These are phyloP conservation scores for Otus scops DNA, from an alignment of 2,797 vertebrate genomes.

Conservation along the genomic window DNA sequence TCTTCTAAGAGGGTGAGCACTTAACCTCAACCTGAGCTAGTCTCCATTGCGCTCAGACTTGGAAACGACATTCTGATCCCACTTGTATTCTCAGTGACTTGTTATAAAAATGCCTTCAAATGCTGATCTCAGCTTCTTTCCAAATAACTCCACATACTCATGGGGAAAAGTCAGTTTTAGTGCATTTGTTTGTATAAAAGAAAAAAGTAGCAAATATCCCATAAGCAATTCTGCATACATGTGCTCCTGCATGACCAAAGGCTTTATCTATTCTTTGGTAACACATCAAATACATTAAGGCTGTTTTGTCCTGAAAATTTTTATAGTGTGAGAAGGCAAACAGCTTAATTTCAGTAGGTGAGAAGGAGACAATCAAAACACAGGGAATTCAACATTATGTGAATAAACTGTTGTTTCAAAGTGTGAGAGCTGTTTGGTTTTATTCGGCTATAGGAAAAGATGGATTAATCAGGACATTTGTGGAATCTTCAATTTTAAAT, in stretches of 20 bases:
- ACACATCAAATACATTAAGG: background rate
- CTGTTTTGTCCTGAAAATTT: background rate
- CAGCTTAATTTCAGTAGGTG: background rate
- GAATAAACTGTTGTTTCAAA: background rate
- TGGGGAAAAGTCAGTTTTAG: background rate
- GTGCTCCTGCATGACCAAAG: background rate
- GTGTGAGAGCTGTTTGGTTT: background rate
- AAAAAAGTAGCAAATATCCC: background rate
- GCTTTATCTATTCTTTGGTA: background rate
- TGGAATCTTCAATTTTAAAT: background rate
- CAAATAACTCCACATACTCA: background rate
- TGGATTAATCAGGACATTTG: background rate
- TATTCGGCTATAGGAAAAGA: background rate
- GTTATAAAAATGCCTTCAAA: background rate
- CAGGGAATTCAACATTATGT: background rate
- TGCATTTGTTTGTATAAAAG: background rate
- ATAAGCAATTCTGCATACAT: background rate
- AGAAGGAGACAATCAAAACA: background rate
- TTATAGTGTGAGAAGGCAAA: background rate
- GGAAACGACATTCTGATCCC: background rate
- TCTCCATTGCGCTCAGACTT: background rate
- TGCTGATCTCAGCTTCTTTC: background rate
- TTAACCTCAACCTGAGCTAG: background rate
- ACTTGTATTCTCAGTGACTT: background rate
- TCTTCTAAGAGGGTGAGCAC: background rate